Evolutionary conservation across 2,797 vertebrate genomes (phyloP).

Genomic region (Lutra lutra): DNA sequence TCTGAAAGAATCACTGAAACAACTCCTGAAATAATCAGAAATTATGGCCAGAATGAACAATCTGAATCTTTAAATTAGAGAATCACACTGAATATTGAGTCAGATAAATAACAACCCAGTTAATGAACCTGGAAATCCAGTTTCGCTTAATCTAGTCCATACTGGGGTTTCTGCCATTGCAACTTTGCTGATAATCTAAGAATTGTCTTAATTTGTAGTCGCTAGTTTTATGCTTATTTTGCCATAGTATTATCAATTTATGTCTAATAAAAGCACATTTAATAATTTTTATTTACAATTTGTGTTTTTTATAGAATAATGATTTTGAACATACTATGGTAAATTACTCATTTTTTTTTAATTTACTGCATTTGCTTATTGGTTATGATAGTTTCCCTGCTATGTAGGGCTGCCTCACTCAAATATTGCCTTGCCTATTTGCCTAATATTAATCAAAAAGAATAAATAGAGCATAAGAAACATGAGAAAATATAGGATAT

Average conservation of each 20-base stretch:
- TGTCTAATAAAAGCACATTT: not conserved
- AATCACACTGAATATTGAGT: not conserved
- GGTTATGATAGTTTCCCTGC: not conserved
- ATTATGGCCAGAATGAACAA: not conserved
- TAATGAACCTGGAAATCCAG: not conserved
- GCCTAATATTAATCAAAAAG: not conserved
- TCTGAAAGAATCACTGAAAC: not conserved
- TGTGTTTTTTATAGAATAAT: not conserved
- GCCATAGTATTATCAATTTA: not conserved
- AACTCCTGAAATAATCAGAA: not conserved
- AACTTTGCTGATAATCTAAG: not conserved
- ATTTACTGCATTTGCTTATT: not conserved
- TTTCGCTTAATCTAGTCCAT: not conserved
- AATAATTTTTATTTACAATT: not conserved
- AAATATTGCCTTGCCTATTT: not conserved
- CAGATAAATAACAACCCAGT: not conserved
- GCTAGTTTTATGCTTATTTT: not conserved
- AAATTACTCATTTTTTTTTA: not conserved
- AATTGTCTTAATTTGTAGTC: not conserved
- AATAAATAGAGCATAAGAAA: not conserved
- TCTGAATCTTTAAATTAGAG: not conserved
- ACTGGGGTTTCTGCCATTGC: not conserved
- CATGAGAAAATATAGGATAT: not conserved
- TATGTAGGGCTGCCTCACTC: not conserved
- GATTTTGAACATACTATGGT: not conserved